phyloP scores from a whole-genome alignment of 1,140 invertebrate genomes.

The Drosophila kohkoa region DNA sequence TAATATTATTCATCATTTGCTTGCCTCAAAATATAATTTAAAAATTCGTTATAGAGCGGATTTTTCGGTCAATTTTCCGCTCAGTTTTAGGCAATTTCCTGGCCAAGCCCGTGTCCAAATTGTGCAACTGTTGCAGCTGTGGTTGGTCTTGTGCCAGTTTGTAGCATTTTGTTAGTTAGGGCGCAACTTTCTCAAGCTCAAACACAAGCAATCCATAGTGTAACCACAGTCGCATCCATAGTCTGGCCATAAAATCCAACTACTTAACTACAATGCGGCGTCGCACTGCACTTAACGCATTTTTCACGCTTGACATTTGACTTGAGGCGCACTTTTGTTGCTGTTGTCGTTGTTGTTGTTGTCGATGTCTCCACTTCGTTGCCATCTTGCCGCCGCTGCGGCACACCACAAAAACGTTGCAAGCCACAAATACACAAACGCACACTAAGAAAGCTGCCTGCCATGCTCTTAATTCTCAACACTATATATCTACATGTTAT shows the following conservation, averaged over 20 bases:
- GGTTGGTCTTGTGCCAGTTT: conserved; percentile 32
- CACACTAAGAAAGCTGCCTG: conserved; percentile 17
- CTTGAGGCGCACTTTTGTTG: conserved; percentile 76
- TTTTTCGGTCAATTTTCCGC: conserved; percentile 3
- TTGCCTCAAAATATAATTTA: background rate
- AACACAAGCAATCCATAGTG: background rate
- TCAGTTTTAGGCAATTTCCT: conserved; percentile 31
- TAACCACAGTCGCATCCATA: conserved; percentile 32
- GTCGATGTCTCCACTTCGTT: conserved; percentile 40
- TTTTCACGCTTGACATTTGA: conserved; percentile 84
- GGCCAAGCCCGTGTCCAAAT: conserved; percentile 20
- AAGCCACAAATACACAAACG: conserved; percentile 13
- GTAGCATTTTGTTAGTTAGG: conserved; percentile 32
- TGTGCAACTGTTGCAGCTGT: conserved; percentile 8
- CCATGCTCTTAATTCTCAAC: conserved; percentile 67
- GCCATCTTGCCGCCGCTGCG: conserved; percentile 32
- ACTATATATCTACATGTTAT: conserved; percentile 19
- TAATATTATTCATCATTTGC: background rate
- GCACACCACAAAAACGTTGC: conserved; percentile 31
- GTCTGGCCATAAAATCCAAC: conserved; percentile 70
- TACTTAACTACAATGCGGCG: conserved; percentile 77
- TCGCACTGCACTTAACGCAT: conserved; percentile 80
- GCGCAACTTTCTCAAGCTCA: conserved; percentile 58
- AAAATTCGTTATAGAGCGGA: conserved; percentile 9
- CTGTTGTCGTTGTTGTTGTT: conserved; percentile 24